Evolutionary conservation across 2,888 invertebrate species (phyloP), one percentile per base, ranked within the genome.

Genomic region (Drosophila niveifrons): DNA sequence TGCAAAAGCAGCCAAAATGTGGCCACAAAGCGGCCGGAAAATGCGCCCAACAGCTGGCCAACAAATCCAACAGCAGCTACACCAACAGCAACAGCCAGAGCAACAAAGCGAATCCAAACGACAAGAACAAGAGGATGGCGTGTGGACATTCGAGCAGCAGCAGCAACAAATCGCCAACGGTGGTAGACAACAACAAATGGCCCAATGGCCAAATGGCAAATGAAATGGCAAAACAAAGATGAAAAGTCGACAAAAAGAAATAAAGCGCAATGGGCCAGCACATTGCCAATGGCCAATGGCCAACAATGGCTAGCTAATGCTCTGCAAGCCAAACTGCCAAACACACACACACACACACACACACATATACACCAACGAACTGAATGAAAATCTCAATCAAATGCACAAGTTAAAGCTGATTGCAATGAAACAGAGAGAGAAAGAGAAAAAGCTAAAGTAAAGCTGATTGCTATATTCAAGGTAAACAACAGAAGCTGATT

Each of bases 11-110:
- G 66, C 82, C 72, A 63, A 75, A 74, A 69, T 72, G 71, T 87
- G 84, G 87, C 82, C 82, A 81, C 81, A 80, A 80, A 65, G 72
- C 78, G 87, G 72, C 81, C 83, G 68, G 66, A 61, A 82, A 82
- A 72, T 71, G 63, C 70, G 66, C 56, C 69, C 68, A 83, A 71
- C 83, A 83, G 77, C 83, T 80, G 86, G 69, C 72, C 70, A 64
- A 69, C 77, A 64, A 65, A 50, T 53, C 56, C 50, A 75, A 36
- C 44, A 56, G 39, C 51, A 63, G 43, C 31, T 48, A 8, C 51
- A 61, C 18, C 36, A 55, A 17, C 57, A 53, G 51, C 46, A 44
- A 18, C 18, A 18, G 18, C 10, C 36, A 36, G 36, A 13, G 50
- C 55, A 23, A 23, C 18, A 23, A 23, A 23, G 4, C 18, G 52